Percentiles rank a stretch among this genome's conserved stretches.
Evolutionary conservation across 2,797 vertebrate genomes (phyloP).

Genomic region (Clarias platycephalus): DNA sequence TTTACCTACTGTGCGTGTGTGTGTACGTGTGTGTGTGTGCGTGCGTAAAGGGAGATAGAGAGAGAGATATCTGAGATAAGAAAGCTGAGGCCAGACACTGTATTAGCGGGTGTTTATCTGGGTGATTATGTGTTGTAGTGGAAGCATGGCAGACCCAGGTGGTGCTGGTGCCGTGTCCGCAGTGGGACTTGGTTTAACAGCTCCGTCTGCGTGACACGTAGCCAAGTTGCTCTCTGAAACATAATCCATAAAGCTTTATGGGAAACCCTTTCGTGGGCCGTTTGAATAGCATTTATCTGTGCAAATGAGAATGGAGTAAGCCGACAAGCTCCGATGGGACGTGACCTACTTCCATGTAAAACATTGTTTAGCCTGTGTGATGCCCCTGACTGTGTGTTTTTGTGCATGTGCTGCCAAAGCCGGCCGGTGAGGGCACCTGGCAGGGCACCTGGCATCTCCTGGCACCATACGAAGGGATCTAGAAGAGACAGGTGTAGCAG

Average conservation of each 20-base stretch:
- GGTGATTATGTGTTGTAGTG: conserved; percentile 37
- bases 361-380: conserved; percentile 41
- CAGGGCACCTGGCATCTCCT: conserved; percentile 11
- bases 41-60: too few relatives aligned
- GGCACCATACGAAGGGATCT: conserved; percentile 13
- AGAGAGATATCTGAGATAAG: not conserved
- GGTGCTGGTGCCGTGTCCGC: not conserved
- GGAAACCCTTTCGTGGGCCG: conserved; percentile 10
- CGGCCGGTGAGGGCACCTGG: conserved; percentile 9
- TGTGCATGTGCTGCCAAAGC: conserved; percentile 22
- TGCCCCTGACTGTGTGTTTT: conserved; percentile 6
- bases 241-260: conserved; percentile 42
- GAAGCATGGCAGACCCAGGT: conserved; percentile 23
- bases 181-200: not conserved
- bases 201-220: conserved; percentile 19
- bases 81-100: not conserved
- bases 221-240: conserved; percentile 10
- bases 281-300: conserved; percentile 53
- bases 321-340: conserved; percentile 45
- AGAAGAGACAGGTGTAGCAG: conserved; percentile 25
- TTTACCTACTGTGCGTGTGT: not conserved
- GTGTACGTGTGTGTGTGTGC: conserved; percentile 9
- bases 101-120: conserved; percentile 20
- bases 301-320: conserved; percentile 40
- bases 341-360: conserved; percentile 51